Conservation (phyloP, 2,113 vertebrate species). For the Corythornis madagascariensis region DNA sequence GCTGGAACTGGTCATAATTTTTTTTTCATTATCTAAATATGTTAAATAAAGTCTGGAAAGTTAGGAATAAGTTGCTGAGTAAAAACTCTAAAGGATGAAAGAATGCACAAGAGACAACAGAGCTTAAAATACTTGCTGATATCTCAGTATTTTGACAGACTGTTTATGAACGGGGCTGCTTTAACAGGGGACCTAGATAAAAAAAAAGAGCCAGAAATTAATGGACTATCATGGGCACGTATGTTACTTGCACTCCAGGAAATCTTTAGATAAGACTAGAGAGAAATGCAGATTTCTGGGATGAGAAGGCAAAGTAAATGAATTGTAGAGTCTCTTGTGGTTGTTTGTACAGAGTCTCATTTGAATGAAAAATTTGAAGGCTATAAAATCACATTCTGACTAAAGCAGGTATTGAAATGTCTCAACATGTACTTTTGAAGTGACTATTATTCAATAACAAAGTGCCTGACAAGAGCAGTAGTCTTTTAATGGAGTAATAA, state of each 20-base stretch:
- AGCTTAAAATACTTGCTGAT: not conserved
- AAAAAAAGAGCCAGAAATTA: not conserved
- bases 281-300: not conserved
- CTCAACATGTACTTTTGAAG: not conserved
- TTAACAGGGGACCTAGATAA: not conserved
- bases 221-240: rapidly evolving
- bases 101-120: not conserved
- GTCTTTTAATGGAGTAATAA: not conserved
- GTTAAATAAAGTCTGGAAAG: not conserved
- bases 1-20: not conserved
- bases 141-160: not conserved
- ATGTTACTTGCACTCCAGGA: not conserved
- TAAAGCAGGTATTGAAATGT: not conserved
- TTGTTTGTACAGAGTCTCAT: not conserved
- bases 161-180: not conserved
- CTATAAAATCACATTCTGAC: not conserved
- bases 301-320: not conserved
- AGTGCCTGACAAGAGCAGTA: not conserved
- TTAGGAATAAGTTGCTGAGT: not conserved
- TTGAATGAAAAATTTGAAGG: not conserved
- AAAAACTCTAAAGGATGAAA: not conserved
- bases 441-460: not conserved
- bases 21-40: not conserved
- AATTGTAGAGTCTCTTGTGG: not conserved
- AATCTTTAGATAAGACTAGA: not conserved